These are phyloP conservation scores for Desmodus rotundus DNA, from an alignment of 2,113 vertebrate species.

Conservation along the genomic window DNA sequence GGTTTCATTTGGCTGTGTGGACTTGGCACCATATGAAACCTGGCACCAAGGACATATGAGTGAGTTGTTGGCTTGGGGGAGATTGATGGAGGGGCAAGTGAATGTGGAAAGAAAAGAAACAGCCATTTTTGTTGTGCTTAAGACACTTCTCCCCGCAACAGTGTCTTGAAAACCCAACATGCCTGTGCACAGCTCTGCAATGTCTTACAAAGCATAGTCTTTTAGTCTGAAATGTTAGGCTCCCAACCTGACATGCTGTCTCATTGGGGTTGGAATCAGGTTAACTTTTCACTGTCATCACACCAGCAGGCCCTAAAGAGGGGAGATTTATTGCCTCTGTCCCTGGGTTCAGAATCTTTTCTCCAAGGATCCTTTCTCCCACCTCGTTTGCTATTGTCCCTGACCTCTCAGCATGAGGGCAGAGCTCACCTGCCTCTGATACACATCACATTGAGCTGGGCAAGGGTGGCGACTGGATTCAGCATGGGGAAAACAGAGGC, in stretches of 20 bases:
- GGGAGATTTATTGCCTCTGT: neutral
- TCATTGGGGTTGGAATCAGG: neutral
- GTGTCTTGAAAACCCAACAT: neutral
- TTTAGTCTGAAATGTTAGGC: neutral
- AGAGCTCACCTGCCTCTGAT: neutral
- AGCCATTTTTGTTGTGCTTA: neutral
- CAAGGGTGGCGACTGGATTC: neutral
- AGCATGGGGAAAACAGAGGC: neutral
- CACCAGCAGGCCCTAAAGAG: neutral
- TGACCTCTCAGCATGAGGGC: neutral
- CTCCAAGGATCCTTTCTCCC: neutral
- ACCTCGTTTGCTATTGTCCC: neutral
- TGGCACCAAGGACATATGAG: neutral
- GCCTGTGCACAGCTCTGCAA: neutral
- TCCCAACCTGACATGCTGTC: neutral
- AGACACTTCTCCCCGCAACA: fast-evolving
- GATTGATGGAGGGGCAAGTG: neutral
- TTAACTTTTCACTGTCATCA: neutral
- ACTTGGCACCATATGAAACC: slow-evolving; percentile 2
- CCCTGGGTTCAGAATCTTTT: neutral
- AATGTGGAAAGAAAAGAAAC: neutral
- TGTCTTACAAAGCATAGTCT: neutral
- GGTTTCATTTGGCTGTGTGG: slow-evolving; percentile 30
- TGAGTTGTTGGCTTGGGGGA: slow-evolving; percentile 15
- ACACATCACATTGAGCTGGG: neutral